These are phyloP conservation scores for Allygus modestus DNA, from an alignment of 2,888 invertebrate species.

Conservation along the genomic window DNA sequence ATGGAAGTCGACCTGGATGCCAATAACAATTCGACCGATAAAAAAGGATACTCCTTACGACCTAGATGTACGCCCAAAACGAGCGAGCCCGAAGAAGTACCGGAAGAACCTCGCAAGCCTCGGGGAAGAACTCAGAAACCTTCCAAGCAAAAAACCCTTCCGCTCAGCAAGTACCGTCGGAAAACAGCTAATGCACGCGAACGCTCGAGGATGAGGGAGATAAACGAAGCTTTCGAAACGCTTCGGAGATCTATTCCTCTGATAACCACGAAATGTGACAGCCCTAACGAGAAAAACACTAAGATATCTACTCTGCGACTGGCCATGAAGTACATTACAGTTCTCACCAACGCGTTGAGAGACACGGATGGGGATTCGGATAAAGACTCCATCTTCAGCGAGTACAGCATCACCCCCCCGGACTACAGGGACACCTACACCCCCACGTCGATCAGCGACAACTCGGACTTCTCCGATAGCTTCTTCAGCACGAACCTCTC, in stretches of 20 bases:
- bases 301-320: conserved; percentile 92
- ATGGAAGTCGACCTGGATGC: conserved; percentile 71
- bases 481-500: conserved; percentile 24
- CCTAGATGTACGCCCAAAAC: conserved; percentile 79
- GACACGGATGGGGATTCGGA: conserved; percentile 73
- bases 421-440: conserved; percentile 46
- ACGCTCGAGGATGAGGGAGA: conserved; percentile 91
- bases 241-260: conserved; percentile 87
- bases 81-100: conserved; percentile 66
- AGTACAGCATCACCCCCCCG: conserved; percentile 68
- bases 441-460: conserved; percentile 42
- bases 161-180: conserved; percentile 91
- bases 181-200: conserved; percentile 95
- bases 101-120: conserved; percentile 72
- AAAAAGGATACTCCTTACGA: conserved; percentile 82
- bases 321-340: conserved; percentile 92
- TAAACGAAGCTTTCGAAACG: conserved; percentile 92
- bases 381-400: conserved; percentile 72
- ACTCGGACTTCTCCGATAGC: conserved; percentile 42
- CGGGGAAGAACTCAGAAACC: conserved; percentile 72
- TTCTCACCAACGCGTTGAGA: conserved; percentile 81
- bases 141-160: conserved; percentile 80
- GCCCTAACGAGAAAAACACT: conserved; percentile 85
- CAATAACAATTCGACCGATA: conserved; percentile 74
- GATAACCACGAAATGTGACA: conserved; percentile 71